A percentile compares a stretch with the other conserved stretches of the same genome.
Evolutionary conservation across 2,888 invertebrate genomes (phyloP).

Genomic region (Arenicola marina): DNA sequence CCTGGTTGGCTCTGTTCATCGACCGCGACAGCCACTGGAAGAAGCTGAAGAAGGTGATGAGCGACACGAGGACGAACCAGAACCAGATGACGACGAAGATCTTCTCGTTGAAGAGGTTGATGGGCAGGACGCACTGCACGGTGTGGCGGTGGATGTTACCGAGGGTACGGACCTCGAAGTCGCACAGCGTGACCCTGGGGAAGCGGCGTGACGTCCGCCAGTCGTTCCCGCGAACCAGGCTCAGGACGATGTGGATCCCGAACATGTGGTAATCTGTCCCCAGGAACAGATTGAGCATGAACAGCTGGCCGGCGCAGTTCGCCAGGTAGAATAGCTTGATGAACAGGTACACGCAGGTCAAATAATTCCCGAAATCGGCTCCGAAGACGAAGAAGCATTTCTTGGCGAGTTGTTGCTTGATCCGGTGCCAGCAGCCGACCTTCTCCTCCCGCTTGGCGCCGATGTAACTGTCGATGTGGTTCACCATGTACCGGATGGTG

Average conservation of each 20-base stretch:
- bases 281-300: slow-evolving; percentile 63
- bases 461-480: slow-evolving; percentile 59
- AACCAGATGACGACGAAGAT: slow-evolving; percentile 63
- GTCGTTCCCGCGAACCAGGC: slow-evolving; percentile 13
- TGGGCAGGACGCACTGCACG: slow-evolving; percentile 57
- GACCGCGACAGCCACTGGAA: slow-evolving; percentile 60
- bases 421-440: slow-evolving; percentile 16
- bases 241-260: slow-evolving; percentile 60
- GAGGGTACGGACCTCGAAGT: slow-evolving; percentile 60
- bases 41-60: slow-evolving; percentile 58
- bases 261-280: slow-evolving; percentile 59
- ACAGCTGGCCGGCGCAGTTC: slow-evolving; percentile 62
- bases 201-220: slow-evolving; percentile 38
- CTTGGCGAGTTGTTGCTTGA: background rate
- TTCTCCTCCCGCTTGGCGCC: slow-evolving; percentile 36
- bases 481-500: slow-evolving; percentile 41
- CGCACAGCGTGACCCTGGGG: slow-evolving; percentile 59
- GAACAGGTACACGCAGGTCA: slow-evolving; percentile 41
- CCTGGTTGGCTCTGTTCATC: slow-evolving; percentile 49
- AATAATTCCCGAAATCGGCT: background rate
- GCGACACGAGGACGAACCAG: slow-evolving; percentile 62
- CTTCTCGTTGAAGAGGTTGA: slow-evolving; percentile 41
- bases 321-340: slow-evolving; percentile 60
- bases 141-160: slow-evolving; percentile 60
- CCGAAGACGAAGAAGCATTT: background rate